Evolutionary conservation across 2,888 invertebrate genomes (phyloP), one percentile per base, ranked within the genome.

Genomic region (Ochropleura leucogaster): DNA sequence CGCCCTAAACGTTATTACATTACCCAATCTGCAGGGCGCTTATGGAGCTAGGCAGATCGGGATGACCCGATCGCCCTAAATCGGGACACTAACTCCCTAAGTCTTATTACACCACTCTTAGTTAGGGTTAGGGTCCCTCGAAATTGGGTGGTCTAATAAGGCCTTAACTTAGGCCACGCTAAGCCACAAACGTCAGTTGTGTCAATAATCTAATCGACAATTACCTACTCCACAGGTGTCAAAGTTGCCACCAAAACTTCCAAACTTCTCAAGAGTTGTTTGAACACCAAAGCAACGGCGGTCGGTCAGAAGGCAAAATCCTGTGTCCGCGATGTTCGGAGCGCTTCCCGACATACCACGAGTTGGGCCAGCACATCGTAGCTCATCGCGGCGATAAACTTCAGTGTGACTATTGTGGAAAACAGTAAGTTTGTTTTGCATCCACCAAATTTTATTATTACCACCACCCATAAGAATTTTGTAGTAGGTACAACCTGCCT

Each of bases 341-440:
- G 72, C 92, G 93, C 8, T 96, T 90, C 72, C 96, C 96, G 3
- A 96, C 96, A 0, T 96, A 95, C 87, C 95, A 92, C 76, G 96
- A 96, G 83, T 89, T 96, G 8, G 96, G 96, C 4, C 90, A 88
- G 86, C 96, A 96, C 72, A 87, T 96, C 16, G 76, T 94, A 49
- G 85, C 92, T 16, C 96, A 96, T 77, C 93, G 96, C 30, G 84
- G 89, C 1, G 95, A 95, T 12, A 95, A 94, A 82, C 87, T 90
- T 49, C 95, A 95, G 76, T 96, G 96, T 82, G 96, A 96, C 85
- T 96, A 95, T 83, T 96, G 96, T 78, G 96, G 94, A 4, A 96
- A 96, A 92, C 70, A 89, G 96, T 96, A 88, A 88, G 95, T 91
- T 47, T 14, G 16, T 68, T 55, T 30, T 42, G 10, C 3, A 42